Conservation (phyloP, 2,113 vertebrate species). For the Limnothrissa miodon region DNA sequence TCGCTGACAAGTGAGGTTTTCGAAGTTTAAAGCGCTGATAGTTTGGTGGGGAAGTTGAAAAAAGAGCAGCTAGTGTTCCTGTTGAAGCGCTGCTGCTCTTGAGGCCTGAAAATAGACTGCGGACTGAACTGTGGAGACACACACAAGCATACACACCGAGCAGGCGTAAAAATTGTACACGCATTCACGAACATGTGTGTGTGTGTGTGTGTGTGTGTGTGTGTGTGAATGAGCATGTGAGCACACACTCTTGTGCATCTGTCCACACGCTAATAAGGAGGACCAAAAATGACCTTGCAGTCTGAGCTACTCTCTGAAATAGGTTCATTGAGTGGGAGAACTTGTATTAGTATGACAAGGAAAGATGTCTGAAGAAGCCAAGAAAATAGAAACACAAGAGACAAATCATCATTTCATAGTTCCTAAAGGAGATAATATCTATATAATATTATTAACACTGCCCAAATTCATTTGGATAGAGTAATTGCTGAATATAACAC, state of each 20-base stretch:
- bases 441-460: neutral
- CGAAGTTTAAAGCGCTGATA: neutral
- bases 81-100: conserved; percentile 19
- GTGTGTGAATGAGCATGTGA: conserved; percentile 16
- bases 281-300: conserved; percentile 45
- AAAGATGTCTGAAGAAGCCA: no score
- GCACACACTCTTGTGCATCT: neutral
- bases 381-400: neutral
- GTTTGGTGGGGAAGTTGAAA: conserved; percentile 17
- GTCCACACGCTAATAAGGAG: conserved; percentile 51
- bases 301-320: conserved; percentile 52
- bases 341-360: no score
- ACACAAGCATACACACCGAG: conserved; percentile 8
- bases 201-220: neutral
- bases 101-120: conserved; percentile 41
- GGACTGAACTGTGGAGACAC: conserved; percentile 30
- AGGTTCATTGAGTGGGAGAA: conserved; percentile 18
- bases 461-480: neutral
- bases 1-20: neutral
- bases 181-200: neutral
- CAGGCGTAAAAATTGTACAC: conserved; percentile 22
- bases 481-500: no score
- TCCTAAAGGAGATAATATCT: neutral
- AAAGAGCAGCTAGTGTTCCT: conserved; percentile 11
- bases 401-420: neutral